Percentiles rank a stretch among this genome's conserved stretches.
These are phyloP conservation scores for Pachyuromys duprasi DNA, from an alignment of 2,797 vertebrate genomes.

Conservation along the genomic window DNA sequence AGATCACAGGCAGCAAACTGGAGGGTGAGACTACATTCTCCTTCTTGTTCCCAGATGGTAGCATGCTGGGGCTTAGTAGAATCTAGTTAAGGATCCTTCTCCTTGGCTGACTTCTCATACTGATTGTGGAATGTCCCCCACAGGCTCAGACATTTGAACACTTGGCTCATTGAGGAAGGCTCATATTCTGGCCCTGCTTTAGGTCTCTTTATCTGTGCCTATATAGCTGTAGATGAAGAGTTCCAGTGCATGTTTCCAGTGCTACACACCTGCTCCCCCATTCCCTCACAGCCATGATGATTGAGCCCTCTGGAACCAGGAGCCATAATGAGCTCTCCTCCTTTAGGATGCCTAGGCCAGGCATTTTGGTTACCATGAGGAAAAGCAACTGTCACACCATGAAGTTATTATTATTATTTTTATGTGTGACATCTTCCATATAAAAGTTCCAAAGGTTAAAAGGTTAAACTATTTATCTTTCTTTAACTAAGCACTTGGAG, in stretches of 20 bases:
- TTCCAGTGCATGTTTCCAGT: background rate
- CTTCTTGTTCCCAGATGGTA: background rate
- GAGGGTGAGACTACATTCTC: background rate
- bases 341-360: background rate
- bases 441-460: background rate
- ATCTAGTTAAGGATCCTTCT: background rate
- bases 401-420: background rate
- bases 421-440: conserved; percentile 18
- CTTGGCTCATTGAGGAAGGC: no score
- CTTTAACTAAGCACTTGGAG: conserved; percentile 46
- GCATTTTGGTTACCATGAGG: background rate
- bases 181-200: background rate
- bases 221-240: background rate
- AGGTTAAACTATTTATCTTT: background rate
- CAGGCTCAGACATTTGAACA: background rate
- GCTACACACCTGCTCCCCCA: background rate
- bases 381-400: background rate
- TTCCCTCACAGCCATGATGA: background rate
- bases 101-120: background rate
- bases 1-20: background rate
- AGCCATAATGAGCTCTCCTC: background rate
- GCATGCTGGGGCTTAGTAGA: background rate
- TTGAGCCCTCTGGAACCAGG: background rate
- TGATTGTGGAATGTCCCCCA: background rate
- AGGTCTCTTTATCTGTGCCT: background rate